Conservation (phyloP, 2,797 vertebrate genomes). For the Euphonia xanthogaster region DNA sequence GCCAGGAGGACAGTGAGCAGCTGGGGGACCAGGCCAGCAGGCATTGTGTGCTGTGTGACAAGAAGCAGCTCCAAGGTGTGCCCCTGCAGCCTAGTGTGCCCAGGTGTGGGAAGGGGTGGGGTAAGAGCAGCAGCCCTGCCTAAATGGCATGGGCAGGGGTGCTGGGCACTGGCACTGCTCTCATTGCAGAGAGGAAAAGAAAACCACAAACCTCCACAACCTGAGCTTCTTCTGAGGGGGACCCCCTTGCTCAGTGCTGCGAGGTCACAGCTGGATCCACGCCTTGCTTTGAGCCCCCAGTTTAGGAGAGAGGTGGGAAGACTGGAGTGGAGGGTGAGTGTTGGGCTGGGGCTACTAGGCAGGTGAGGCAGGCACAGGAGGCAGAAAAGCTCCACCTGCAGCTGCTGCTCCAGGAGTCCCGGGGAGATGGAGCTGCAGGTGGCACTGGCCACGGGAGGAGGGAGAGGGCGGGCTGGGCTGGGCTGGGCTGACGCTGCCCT, state of each 20-base stretch:
- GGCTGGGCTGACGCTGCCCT: neutral
- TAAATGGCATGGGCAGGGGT: accelerated
- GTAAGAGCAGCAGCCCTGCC: neutral
- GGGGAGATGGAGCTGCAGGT: neutral
- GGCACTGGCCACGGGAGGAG: accelerated
- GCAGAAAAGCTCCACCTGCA: neutral
- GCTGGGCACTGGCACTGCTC: neutral
- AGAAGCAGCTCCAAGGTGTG: neutral
- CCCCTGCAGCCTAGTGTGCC: neutral
- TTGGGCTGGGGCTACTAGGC: neutral
- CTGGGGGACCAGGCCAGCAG: neutral
- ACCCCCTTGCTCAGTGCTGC: neutral
- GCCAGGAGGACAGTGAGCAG: neutral
- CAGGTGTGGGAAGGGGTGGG: accelerated
- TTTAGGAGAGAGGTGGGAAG: neutral
- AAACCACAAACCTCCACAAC: accelerated
- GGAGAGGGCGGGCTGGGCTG: neutral
- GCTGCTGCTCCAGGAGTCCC: neutral
- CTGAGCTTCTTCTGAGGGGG: accelerated
- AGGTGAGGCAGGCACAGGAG: neutral
- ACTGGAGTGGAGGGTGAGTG: accelerated
- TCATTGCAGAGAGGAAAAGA: neutral
- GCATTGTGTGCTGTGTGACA: accelerated
- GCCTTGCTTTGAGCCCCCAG: neutral
- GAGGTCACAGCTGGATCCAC: accelerated